Conservation (phyloP, 64 coral and sea anemone species). For the Pachyseris speciosa region DNA sequence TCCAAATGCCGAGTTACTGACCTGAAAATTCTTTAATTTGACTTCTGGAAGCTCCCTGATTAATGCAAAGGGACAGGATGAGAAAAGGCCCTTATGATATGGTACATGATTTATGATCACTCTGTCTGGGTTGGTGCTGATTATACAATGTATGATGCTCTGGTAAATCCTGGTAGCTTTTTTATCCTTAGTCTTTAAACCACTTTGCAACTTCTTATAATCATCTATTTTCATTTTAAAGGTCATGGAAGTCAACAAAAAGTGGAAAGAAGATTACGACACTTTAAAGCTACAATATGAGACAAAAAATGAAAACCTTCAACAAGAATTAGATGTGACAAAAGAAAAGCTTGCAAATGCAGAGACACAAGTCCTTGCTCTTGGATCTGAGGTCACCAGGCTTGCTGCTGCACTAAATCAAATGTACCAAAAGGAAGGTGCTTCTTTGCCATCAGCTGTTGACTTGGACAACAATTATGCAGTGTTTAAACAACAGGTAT, state of each 20-base stretch:
- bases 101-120: too few species aligned
- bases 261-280: slow-evolving; percentile 93
- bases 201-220: background rate
- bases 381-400: slow-evolving; percentile 82
- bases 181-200: background rate
- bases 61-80: too few species aligned
- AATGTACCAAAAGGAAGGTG: slow-evolving; percentile 34
- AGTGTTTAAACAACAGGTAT: slow-evolving; percentile 80
- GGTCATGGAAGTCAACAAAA: slow-evolving; percentile 86
- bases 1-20: too few species aligned
- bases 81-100: too few species aligned
- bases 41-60: too few species aligned
- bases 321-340: slow-evolving; percentile 74
- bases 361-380: slow-evolving; percentile 84
- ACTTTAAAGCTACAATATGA: slow-evolving; percentile 64
- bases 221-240: slow-evolving; percentile 25
- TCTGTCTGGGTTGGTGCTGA: too few species aligned
- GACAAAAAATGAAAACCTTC: slow-evolving; percentile 53
- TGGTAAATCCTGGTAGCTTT: background rate
- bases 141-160: too few species aligned
- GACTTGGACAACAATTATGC: slow-evolving; percentile 71
- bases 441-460: background rate
- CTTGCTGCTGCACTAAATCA: slow-evolving; percentile 78
- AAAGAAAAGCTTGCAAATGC: slow-evolving; percentile 81
- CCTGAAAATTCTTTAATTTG: too few species aligned